These are phyloP conservation scores for Cydia fagiglandana DNA, from an alignment of 1,140 invertebrate species.

Conservation along the genomic window DNA sequence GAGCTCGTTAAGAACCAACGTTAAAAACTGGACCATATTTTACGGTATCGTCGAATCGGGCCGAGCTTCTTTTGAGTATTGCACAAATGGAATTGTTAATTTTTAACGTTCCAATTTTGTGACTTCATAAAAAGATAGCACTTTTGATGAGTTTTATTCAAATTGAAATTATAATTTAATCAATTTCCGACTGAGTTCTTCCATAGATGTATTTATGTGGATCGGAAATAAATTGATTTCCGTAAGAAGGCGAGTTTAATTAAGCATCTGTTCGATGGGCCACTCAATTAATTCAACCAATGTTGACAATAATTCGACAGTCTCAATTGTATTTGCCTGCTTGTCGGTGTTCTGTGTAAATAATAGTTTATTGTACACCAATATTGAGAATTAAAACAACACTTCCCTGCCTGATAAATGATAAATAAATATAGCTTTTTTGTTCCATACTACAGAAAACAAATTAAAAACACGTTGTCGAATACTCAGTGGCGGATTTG, in stretches of 20 bases:
- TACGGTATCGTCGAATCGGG: no score
- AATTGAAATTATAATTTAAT: neutral
- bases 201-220: slow-evolving; percentile 17
- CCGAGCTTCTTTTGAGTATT: no score
- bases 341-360: neutral
- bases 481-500: no score
- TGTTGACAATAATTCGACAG: slow-evolving; percentile 12
- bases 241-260: slow-evolving; percentile 12
- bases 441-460: no score
- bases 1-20: no score
- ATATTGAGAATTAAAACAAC: neutral
- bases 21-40: no score
- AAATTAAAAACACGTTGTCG: no score
- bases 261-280: slow-evolving; percentile 20
- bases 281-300: slow-evolving; percentile 24
- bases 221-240: slow-evolving; percentile 25
- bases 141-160: slow-evolving; percentile 6
- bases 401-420: neutral
- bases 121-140: no score
- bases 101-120: no score
- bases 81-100: no score
- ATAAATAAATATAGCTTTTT: neutral
- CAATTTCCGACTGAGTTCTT: slow-evolving; percentile 1
- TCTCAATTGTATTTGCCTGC: neutral
- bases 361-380: neutral